Conservation (phyloP, 2,113 vertebrate species). For the Petaurus breviceps region DNA sequence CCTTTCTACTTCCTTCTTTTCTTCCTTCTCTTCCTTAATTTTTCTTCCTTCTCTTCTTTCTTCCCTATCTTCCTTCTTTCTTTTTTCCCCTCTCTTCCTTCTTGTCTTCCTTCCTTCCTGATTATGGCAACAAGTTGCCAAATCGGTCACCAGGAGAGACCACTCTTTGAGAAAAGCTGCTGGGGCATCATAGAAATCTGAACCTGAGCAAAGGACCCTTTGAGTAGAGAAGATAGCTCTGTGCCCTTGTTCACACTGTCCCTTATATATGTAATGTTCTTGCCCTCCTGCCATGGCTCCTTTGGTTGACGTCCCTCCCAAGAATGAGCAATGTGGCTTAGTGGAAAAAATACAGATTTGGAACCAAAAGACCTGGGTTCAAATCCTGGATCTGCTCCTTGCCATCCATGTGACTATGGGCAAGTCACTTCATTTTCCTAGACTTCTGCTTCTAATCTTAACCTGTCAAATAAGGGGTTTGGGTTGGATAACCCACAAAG, state of each 20-base stretch:
- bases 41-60: neutral
- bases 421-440: neutral
- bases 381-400: neutral
- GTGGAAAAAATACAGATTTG: neutral
- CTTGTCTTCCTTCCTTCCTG: slow-evolving; percentile 60
- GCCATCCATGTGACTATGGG: neutral
- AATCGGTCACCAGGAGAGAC: neutral
- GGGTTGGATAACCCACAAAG: neutral
- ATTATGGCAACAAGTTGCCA: slow-evolving; percentile 38
- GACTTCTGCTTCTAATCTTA: neutral
- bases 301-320: neutral
- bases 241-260: neutral
- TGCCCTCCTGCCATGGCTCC: neutral
- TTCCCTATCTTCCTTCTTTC: neutral
- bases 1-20: neutral
- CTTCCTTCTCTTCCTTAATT: too few relatives aligned
- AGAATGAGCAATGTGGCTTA: neutral
- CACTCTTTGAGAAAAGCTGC: neutral
- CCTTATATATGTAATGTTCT: neutral
- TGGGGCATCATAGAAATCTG: neutral
- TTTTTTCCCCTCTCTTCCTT: too few relatives aligned
- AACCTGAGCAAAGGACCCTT: neutral
- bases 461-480: neutral
- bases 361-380: neutral
- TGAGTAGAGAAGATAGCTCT: neutral